phyloP scores from a whole-genome alignment of 1,140 invertebrate genomes.

The Drosophila ficusphila region DNA sequence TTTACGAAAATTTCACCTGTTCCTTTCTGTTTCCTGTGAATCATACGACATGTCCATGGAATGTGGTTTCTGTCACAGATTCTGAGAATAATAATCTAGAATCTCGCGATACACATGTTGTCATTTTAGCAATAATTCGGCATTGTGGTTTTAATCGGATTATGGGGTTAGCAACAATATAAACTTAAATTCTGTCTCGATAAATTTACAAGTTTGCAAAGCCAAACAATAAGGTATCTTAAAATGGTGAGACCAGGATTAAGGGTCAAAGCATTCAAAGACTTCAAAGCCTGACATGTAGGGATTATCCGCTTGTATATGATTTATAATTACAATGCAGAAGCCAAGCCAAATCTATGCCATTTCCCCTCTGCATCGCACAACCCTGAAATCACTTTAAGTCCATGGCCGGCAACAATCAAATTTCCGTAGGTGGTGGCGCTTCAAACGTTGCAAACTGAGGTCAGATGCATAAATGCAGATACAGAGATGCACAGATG shows the following conservation, averaged over 20 bases:
- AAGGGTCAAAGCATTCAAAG: too few species aligned
- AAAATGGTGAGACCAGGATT: too few species aligned
- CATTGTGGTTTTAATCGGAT: slow-evolving; percentile 19
- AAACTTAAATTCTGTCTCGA: not conserved
- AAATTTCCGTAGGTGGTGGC: slow-evolving; percentile 64
- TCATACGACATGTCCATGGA: slow-evolving; percentile 26
- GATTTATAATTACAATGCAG: not conserved
- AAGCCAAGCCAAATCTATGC: slow-evolving; percentile 6
- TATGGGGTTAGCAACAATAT: slow-evolving; percentile 1
- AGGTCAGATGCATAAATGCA: slow-evolving; percentile 44
- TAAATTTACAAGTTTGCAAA: not conserved
- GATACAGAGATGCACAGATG: slow-evolving; percentile 14
- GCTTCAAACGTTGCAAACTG: slow-evolving; percentile 42
- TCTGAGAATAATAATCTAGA: slow-evolving; percentile 14
- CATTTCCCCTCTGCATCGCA: slow-evolving; percentile 7
- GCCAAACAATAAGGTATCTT: too few species aligned
- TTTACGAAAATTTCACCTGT: slow-evolving; percentile 60
- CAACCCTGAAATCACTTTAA: slow-evolving; percentile 37
- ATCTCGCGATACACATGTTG: slow-evolving; percentile 22
- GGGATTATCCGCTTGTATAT: not conserved
- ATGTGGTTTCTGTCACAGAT: slow-evolving; percentile 15
- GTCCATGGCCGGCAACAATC: slow-evolving; percentile 36
- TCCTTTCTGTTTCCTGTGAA: slow-evolving; percentile 52
- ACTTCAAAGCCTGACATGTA: not conserved
- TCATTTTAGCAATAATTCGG: slow-evolving; percentile 14